Evolutionary conservation across 2,113 vertebrate genomes (phyloP).

Genomic region (Gymnorhina tibicen): DNA sequence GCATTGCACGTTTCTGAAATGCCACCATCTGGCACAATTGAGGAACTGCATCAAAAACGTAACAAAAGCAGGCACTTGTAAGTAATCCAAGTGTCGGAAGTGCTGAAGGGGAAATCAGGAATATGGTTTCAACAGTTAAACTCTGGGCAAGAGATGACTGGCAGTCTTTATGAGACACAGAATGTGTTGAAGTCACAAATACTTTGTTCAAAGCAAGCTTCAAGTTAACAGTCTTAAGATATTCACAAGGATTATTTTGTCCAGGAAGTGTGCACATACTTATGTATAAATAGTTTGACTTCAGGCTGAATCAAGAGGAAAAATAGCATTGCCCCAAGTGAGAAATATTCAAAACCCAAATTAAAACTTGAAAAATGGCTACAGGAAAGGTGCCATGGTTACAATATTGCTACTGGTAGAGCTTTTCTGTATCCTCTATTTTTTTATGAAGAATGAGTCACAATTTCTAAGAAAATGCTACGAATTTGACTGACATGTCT

Average conservation of each 20-base stretch:
- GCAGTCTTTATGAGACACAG: neutral
- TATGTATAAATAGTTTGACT: neutral
- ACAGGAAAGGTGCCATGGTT: neutral
- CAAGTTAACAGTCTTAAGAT: neutral
- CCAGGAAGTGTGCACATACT: neutral
- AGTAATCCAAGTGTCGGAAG: neutral
- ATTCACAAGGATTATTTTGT: neutral
- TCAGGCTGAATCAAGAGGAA: neutral
- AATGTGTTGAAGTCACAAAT: neutral
- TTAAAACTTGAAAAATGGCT: neutral
- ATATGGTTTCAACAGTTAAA: neutral
- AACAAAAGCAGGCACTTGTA: neutral
- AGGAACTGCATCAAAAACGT: neutral
- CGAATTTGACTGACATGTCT: neutral
- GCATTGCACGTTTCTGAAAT: neutral
- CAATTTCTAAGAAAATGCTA: neutral
- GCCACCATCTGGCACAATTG: neutral
- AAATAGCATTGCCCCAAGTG: neutral
- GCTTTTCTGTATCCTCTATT: neutral
- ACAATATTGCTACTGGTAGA: neutral
- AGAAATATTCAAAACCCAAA: neutral
- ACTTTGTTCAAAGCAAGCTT: neutral
- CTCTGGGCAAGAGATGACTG: neutral
- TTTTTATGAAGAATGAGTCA: neutral
- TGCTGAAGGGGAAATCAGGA: neutral